A percentile compares a stretch with the other conserved stretches of the same genome.
phyloP scores from a whole-genome alignment of 2,797 vertebrate genomes.

The Accipiter badius region DNA sequence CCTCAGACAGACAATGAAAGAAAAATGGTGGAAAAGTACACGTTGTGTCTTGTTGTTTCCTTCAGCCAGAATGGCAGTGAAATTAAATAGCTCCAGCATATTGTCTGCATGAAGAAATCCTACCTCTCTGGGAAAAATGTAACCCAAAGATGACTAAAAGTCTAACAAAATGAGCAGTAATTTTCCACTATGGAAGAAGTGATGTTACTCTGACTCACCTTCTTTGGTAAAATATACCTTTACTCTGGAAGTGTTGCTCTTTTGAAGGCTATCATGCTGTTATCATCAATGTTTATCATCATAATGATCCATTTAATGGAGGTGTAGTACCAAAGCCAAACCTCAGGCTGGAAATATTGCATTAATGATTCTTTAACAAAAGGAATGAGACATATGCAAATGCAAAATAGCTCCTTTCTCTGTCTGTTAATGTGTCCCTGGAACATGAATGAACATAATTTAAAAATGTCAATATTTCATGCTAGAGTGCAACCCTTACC shows the following conservation, averaged over 20 bases:
- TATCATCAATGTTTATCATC: constrained; percentile 1
- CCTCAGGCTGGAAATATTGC: background rate
- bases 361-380: constrained; percentile 4
- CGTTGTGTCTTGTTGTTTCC: constrained; percentile 1
- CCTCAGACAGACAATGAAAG: constrained; percentile 45
- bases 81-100: constrained; percentile 12
- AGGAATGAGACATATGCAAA: background rate
- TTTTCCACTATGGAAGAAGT: background rate
- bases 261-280: background rate
- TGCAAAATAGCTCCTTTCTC: background rate
- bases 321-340: background rate
- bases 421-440: background rate
- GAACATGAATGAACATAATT: background rate
- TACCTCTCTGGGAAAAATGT: background rate
- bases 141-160: background rate
- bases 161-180: background rate
- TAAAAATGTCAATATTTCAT: constrained; percentile 12
- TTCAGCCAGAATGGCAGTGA: constrained; percentile 1
- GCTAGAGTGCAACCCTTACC: constrained; percentile 75
- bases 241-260: background rate
- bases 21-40: constrained; percentile 44
- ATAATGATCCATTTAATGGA: background rate
- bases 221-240: constrained; percentile 4
- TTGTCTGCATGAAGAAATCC: background rate
- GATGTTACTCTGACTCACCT: background rate